Evolutionary conservation across 2,113 vertebrate genomes (phyloP).

Genomic region (Cochlearius cochlearius): DNA sequence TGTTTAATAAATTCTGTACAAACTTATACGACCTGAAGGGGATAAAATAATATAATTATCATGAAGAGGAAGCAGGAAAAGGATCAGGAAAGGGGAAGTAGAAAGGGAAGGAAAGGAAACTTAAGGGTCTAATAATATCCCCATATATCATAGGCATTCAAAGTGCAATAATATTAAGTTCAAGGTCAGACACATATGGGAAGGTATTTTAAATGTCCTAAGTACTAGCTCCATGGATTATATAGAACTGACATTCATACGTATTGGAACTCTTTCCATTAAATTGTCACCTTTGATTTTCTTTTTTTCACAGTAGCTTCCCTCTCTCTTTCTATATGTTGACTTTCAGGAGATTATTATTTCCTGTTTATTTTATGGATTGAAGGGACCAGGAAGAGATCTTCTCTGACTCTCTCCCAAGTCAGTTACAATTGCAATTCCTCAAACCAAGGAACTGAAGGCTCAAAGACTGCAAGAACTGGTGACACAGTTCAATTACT

Average conservation of each 20-base stretch:
- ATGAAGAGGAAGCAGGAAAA: neutral
- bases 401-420: neutral
- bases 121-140: neutral
- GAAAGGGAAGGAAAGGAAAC: neutral
- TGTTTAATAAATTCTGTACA: neutral
- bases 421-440: neutral
- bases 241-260: neutral
- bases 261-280: neutral
- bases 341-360: neutral
- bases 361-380: neutral
- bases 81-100: neutral
- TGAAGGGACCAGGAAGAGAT: neutral
- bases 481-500: neutral
- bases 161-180: neutral
- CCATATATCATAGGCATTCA: neutral
- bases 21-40: neutral
- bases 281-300: neutral
- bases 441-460: neutral
- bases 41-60: neutral
- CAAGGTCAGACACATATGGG: neutral
- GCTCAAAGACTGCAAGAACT: neutral
- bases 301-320: neutral
- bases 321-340: neutral
- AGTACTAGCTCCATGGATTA: neutral
- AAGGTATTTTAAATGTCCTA: neutral